Evolutionary conservation across 2,113 vertebrate species (phyloP).

Genomic region (Lucifuga dentata): DNA sequence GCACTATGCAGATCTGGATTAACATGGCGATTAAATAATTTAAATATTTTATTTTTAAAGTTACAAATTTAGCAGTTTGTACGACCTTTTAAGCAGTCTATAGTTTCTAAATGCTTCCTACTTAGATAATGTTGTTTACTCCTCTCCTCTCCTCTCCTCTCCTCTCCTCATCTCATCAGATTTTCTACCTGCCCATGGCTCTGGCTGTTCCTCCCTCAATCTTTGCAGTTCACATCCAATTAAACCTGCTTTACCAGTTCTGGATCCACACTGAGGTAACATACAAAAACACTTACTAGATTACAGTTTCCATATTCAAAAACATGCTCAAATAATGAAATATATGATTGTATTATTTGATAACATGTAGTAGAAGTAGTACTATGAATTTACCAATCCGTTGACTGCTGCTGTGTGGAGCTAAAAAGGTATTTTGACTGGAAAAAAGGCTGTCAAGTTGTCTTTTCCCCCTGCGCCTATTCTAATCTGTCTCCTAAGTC

Average conservation of each 20-base stretch:
- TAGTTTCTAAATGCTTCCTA: too few species aligned
- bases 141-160: too few species aligned
- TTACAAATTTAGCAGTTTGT: too few species aligned
- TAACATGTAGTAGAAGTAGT: too few species aligned
- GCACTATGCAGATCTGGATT: too few species aligned
- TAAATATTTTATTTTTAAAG: too few species aligned
- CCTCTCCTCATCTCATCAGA: constrained; percentile 69
- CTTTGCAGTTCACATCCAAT: constrained; percentile 92
- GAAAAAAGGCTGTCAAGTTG: constrained; percentile 36
- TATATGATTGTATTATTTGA: too few species aligned
- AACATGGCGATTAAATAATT: too few species aligned
- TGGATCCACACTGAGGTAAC: constrained; percentile 98
- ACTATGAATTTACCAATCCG: neutral
- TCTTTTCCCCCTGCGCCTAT: constrained; percentile 35
- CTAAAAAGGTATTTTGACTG: constrained; percentile 4
- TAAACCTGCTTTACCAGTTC: constrained; percentile 96
- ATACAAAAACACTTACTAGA: neutral
- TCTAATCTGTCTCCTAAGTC: constrained; percentile 38
- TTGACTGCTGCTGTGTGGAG: neutral
- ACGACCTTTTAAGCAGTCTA: too few species aligned
- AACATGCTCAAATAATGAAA: too few species aligned
- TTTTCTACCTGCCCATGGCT: constrained; percentile 93
- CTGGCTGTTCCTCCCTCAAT: constrained; percentile 89
- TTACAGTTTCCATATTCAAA: too few species aligned
- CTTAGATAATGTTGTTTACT: too few species aligned